Evolutionary conservation across 2,797 vertebrate genomes (phyloP), one percentile per base, ranked within the genome.

Genomic region (Lindbergichthys nudifrons): DNA sequence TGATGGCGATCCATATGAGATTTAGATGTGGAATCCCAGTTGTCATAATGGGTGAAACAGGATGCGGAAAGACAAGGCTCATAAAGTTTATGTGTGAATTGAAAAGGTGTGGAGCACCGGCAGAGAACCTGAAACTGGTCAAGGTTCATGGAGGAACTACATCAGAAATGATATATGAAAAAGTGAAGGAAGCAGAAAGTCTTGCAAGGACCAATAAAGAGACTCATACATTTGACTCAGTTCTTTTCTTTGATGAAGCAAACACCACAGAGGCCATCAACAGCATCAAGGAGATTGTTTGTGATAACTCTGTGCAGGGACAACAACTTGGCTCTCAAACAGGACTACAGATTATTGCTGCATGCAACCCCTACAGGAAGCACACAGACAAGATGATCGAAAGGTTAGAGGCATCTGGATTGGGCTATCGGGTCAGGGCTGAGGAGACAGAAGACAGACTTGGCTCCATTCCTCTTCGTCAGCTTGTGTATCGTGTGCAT

Each of bases 41-140:
- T 1, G 93, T 98, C 50, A 92, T 98, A 85, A 98, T 98, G 97
- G 97, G 97, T 8, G 97, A 98, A 87, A 98, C 97, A 0, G 97
- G 97, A 71, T 98, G 96, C 1, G 97, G 97, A 2, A 98, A 98
- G 77, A 98, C 97, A 0, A 94, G 96, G 46, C 95, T 98, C 0
- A 93, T 98, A 26, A 96, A 92, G 57, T 98, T 96, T 18, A 90
- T 98, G 21, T 97, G 96, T 69, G 92, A 95, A 66, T 67, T 98
- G 57, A 92, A 90, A 77, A 94, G 94, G 3, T 76, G 85, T 45
- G 80, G 63, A 6, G 14, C 77, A 0, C 3, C 84, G 2, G 89
- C 94, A 0, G 93, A 97, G 66, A 98, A 97, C 77, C 89, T 98
- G 94, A 96, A 92, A 80, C 88, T 97, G 3, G 94, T 98, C 61